Evolutionary conservation across 2,888 invertebrate species (phyloP).

Genomic region (Thysanoteuthis rhombus): DNA sequence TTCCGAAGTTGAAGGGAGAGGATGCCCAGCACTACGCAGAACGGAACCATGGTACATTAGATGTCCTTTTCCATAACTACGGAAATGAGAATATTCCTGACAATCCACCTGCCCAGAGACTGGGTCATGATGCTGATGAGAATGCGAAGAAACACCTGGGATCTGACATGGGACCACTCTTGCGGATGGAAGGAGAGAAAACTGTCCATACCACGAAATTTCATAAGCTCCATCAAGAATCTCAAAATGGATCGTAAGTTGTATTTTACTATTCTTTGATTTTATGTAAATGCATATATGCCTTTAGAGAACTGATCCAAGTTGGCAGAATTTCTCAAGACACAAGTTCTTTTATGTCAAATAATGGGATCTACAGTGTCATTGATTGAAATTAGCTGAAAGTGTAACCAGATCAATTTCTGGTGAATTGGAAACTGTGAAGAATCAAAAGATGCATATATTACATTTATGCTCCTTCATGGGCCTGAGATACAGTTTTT

Average conservation of each 20-base stretch:
- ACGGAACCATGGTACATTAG: constrained; percentile 55
- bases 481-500: too few relatives aligned
- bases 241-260: constrained; percentile 54
- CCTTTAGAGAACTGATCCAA: too few relatives aligned
- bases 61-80: constrained; percentile 52
- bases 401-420: too few relatives aligned
- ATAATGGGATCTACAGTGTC: too few relatives aligned
- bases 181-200: constrained; percentile 52
- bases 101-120: constrained; percentile 43
- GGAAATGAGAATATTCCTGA: constrained; percentile 44
- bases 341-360: too few relatives aligned
- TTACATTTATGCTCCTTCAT: too few relatives aligned
- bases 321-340: too few relatives aligned
- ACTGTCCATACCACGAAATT: constrained; percentile 48
- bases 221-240: constrained; percentile 54
- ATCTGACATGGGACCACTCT: constrained; percentile 56
- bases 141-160: constrained; percentile 55
- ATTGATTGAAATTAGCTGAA: too few relatives aligned
- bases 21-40: constrained; percentile 56
- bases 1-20: constrained; percentile 53
- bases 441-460: too few relatives aligned
- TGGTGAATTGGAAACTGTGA: too few relatives aligned
- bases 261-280: not conserved
- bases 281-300: not conserved
- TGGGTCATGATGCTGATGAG: constrained; percentile 50